phyloP scores from a whole-genome alignment of 2,888 invertebrate genomes.

The Agonopterix subpropinquella region DNA sequence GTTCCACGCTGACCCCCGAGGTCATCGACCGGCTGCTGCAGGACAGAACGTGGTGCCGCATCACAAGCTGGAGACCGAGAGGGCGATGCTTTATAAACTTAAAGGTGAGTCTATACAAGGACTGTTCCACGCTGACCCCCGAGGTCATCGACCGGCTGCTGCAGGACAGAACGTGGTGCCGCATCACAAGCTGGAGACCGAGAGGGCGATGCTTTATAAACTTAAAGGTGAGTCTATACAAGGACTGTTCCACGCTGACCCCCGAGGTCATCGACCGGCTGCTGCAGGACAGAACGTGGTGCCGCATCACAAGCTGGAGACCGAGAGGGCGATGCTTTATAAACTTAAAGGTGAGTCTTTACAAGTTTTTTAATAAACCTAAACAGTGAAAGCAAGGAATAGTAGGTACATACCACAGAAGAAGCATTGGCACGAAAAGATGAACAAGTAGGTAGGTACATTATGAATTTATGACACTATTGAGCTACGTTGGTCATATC shows the following conservation, averaged over 20 bases:
- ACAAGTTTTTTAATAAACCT: conserved; percentile 15
- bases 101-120: conserved; percentile 50
- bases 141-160: conserved; percentile 74
- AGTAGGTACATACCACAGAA: too few relatives aligned
- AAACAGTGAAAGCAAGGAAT: too few relatives aligned
- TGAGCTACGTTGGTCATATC: too few relatives aligned
- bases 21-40: conserved; percentile 76
- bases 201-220: conserved; percentile 38
- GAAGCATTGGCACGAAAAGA: too few relatives aligned
- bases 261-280: conserved; percentile 67
- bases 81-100: conserved; percentile 37
- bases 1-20: conserved; percentile 56
- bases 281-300: conserved; percentile 76
- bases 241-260: conserved; percentile 59
- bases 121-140: conserved; percentile 58
- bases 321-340: conserved; percentile 38
- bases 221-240: conserved; percentile 45
- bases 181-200: conserved; percentile 39
- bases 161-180: conserved; percentile 71
- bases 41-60: conserved; percentile 62
- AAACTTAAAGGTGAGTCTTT: conserved; percentile 41
- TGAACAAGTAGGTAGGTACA: too few relatives aligned
- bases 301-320: conserved; percentile 44
- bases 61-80: conserved; percentile 36
- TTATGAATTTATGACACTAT: too few relatives aligned